Percentiles rank a stretch among this genome's conserved stretches.
These are phyloP conservation scores for Pogonus chalceus DNA, from an alignment of 1,140 invertebrate genomes.

Conservation along the genomic window DNA sequence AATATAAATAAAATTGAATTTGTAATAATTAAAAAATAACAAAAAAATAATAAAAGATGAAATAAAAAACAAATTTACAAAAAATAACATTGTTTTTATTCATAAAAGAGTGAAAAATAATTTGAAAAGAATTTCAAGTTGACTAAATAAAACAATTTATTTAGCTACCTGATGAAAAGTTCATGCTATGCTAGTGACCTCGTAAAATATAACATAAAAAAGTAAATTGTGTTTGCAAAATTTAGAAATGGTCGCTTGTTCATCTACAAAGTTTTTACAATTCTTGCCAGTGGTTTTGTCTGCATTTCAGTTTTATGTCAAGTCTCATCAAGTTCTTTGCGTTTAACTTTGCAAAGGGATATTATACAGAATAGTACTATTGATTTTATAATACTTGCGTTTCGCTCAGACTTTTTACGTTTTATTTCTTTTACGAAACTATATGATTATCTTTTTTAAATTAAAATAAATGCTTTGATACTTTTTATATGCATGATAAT, in stretches of 20 bases:
- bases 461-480: no score
- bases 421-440: no score
- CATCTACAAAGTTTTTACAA: background rate
- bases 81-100: background rate
- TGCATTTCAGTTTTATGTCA: background rate
- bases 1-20: background rate
- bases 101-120: background rate
- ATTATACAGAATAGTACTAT: background rate
- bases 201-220: background rate
- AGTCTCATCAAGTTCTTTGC: background rate
- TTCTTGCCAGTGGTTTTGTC: background rate
- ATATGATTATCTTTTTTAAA: no score
- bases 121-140: background rate
- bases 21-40: background rate
- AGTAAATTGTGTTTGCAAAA: background rate
- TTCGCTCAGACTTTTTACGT: no score
- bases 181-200: background rate
- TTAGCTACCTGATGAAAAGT: constrained; percentile 1
- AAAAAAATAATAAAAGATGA: background rate
- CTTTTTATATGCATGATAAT: background rate
- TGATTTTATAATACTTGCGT: background rate
- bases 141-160: background rate
- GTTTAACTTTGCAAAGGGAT: background rate
- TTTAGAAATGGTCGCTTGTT: background rate
- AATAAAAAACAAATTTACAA: background rate